Percentiles rank a stretch among this genome's conserved stretches.
Conservation (phyloP, 1,140 invertebrate species). For the Meloidogyne exigua region DNA sequence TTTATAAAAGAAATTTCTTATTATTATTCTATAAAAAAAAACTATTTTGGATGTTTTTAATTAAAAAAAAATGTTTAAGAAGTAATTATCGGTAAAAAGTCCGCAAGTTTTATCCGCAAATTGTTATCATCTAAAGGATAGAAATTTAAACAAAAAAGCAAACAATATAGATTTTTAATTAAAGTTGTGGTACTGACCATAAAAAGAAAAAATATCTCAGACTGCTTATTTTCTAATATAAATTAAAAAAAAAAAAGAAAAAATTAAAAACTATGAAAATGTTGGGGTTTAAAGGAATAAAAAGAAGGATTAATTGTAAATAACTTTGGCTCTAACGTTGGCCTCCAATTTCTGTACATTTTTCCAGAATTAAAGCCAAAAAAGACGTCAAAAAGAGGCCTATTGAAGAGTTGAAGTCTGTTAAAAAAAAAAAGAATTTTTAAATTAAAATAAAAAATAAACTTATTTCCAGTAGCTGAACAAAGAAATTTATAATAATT, state of each 20-base stretch:
- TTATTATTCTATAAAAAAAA: no score
- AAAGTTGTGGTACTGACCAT: no score
- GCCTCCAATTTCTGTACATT: background rate
- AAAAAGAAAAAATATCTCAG: no score
- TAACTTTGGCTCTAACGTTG: slow-evolving; percentile 8
- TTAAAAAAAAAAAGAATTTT: background rate
- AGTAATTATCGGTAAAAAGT: background rate
- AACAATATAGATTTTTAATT: no score
- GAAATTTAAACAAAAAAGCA: no score
- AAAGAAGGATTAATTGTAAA: slow-evolving; percentile 19
- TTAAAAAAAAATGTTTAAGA: no score
- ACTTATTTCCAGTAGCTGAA: slow-evolving; percentile 55
- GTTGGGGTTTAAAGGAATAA: background rate
- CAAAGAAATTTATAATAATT: slow-evolving; percentile 56
- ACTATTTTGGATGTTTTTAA: no score
- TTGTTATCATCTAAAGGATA: background rate
- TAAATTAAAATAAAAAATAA: background rate
- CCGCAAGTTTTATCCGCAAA: no score
- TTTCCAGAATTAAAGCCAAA: slow-evolving; percentile 10
- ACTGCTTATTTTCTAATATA: no score
- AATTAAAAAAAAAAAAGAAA: background rate
- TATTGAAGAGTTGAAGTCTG: slow-evolving; percentile 23
- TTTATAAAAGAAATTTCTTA: no score
- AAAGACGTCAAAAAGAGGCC: slow-evolving; percentile 12
- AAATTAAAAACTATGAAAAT: background rate